These are phyloP conservation scores for Mormyrops attenuatus DNA, from an alignment of 2,797 vertebrate genomes.

Conservation along the genomic window DNA sequence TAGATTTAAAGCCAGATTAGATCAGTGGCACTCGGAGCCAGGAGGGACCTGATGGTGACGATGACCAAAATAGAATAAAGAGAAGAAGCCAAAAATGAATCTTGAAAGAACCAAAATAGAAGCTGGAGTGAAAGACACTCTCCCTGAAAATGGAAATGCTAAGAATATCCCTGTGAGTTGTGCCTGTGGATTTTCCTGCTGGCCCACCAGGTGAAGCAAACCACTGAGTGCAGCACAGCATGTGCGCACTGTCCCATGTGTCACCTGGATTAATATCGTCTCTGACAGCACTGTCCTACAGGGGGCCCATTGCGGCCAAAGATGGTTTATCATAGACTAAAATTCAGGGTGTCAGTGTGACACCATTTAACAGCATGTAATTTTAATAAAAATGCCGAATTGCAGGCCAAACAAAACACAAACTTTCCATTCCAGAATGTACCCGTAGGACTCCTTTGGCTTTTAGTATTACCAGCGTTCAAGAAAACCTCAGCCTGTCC, in stretches of 20 bases:
- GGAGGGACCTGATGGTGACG: neutral
- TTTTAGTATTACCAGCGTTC: neutral
- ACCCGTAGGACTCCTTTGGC: neutral
- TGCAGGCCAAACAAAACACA: neutral
- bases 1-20: neutral
- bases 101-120: neutral
- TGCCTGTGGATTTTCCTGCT: neutral
- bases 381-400: neutral
- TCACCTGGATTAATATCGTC: neutral
- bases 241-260: neutral
- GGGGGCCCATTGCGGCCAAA: neutral
- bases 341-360: neutral
- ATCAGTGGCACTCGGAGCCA: neutral
- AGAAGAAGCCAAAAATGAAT: neutral
- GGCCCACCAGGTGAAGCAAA: neutral
- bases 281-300: neutral
- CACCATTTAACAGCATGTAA: neutral
- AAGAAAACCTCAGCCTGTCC: neutral
- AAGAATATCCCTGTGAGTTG: neutral
- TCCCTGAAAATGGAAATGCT: neutral
- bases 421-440: neutral
- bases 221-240: neutral
- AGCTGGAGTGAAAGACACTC: neutral
- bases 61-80: neutral
- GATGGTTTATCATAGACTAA: neutral